Base-by-base conservation (phyloP, 2,113 vertebrate genomes). In the Salvelinus namaycush region DNA sequence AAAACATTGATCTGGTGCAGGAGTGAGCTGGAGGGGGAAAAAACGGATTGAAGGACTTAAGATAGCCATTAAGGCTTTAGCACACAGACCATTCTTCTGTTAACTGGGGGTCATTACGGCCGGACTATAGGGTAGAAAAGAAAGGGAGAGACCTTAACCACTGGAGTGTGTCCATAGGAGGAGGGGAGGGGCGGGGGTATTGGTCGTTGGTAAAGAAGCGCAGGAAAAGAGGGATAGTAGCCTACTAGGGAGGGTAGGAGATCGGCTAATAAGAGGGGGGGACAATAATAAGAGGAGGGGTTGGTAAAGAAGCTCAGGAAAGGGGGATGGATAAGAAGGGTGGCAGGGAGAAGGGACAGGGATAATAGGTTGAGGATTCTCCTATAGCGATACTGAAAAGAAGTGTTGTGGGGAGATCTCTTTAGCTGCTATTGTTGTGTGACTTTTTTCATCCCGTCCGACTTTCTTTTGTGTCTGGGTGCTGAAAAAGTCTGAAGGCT, bases 61-160 rank as follows among this genome's bases (percentile, higher is more conserved):
- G 66, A 71, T 72, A 71, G 70, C 79, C 77, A 81, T 83, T 84
- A 83, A 70, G 68, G 71, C 68, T 80, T 79, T 83, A 74, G 69
- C 83, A 79, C 83, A 77, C 67, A 71, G 72, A 24, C 71, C 65
- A 75, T 84, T 79, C 70, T 84, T 76, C 73, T 48, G 22, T 66
- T 57, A 62, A 76, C 73, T 74, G 68, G 26, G 80, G 77, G 79
- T 84, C 84, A 88, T 84, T 84, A 84, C 66, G 26, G 78, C 59
- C 14, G 73, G 84, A 84, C 74, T 31, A 22, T 29, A 16, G 16
- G 9, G 20, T 27, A n/a, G 29, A 68, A 78, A 24, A 64, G 79
- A 57, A 79, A 80, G 75, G 71, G 76, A 51, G 14, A 64, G 79
- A 57, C 72, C 64, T 83, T 72, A 51, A 78, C 78, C 79, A 83